These are phyloP conservation scores for Leucoraja erinaceus DNA, from an alignment of 2,113 vertebrate genomes.

Conservation along the genomic window DNA sequence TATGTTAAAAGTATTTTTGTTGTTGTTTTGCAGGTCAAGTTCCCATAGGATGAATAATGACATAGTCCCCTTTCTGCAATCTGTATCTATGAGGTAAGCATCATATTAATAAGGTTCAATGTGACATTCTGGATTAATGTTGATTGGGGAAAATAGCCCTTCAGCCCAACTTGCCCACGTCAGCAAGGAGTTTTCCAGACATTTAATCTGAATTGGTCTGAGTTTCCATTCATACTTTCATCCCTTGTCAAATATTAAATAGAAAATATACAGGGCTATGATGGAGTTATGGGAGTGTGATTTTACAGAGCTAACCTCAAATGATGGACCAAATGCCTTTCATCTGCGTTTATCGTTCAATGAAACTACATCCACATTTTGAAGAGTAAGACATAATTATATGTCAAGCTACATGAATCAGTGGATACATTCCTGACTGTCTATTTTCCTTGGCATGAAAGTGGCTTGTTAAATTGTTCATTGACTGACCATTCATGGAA, in stretches of 20 bases:
- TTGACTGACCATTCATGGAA: background rate
- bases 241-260: no score
- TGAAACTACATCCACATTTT: background rate
- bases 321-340: no score
- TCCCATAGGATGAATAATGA: no score
- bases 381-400: background rate
- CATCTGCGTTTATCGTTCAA: no score
- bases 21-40: no score
- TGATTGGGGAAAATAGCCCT: background rate
- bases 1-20: no score
- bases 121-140: background rate
- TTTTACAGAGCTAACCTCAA: no score
- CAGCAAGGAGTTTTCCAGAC: background rate
- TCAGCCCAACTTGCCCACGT: no score
- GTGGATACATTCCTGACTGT: no score
- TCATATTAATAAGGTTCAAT: background rate
- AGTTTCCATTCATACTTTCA: background rate
- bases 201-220: background rate
- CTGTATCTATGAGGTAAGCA: background rate
- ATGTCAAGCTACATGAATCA: background rate
- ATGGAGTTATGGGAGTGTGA: no score
- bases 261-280: no score
- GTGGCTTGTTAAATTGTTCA: background rate
- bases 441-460: background rate
- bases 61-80: no score